Percentiles rank a stretch among this genome's conserved stretches.
phyloP scores from a whole-genome alignment of 2,888 invertebrate species.

The Polia nebulosa region DNA sequence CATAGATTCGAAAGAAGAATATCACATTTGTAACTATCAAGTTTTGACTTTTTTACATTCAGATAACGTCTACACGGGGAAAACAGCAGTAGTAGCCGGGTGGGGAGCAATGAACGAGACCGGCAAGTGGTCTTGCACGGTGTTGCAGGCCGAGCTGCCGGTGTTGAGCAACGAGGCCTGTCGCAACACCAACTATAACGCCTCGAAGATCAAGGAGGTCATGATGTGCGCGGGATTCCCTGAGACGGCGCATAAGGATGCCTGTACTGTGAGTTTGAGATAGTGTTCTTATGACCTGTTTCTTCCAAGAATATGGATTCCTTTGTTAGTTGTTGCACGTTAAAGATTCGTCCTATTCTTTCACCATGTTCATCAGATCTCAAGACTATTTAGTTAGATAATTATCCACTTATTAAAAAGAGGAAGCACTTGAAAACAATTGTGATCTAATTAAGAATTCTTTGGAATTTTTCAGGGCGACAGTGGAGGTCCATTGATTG shows the following conservation, averaged over 20 bases:
- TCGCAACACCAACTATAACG: slow-evolving; percentile 94
- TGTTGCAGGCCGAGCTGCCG: slow-evolving; percentile 95
- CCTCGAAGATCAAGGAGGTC: slow-evolving; percentile 96
- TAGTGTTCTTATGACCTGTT: neutral
- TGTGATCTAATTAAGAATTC: neutral
- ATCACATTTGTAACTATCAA: no score
- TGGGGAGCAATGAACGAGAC: slow-evolving; percentile 97
- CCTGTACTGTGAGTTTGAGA: slow-evolving; percentile 93
- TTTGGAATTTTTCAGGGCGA: slow-evolving; percentile 91
- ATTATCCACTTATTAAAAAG: no score
- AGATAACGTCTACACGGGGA: slow-evolving; percentile 93
- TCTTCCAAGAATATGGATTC: neutral
- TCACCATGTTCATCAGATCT: no score
- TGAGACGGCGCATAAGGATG: slow-evolving; percentile 94
- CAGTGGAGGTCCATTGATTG: slow-evolving; percentile 94
- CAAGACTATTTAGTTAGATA: no score
- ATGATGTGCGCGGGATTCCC: slow-evolving; percentile 97
- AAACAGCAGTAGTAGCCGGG: slow-evolving; percentile 94
- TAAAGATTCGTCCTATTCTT: neutral
- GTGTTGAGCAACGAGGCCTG: slow-evolving; percentile 93
- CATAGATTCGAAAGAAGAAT: no score
- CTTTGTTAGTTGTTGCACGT: neutral
- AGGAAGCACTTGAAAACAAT: neutral
- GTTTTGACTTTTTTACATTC: slow-evolving; percentile 32
- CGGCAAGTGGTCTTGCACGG: slow-evolving; percentile 95